phyloP scores from a whole-genome alignment of 2,113 vertebrate genomes.

The Paratilapia polleni region DNA sequence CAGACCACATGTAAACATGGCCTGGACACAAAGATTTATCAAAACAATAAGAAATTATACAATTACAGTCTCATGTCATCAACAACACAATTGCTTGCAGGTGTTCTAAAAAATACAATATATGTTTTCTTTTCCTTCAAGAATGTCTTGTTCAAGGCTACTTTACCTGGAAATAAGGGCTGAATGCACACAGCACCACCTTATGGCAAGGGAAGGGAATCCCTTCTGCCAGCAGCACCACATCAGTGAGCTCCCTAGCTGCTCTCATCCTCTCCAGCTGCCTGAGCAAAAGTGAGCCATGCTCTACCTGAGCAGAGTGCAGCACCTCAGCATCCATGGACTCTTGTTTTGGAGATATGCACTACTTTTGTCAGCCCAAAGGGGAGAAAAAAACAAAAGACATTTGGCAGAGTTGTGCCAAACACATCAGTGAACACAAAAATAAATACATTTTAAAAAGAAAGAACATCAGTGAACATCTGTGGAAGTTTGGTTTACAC shows the following conservation, averaged over 20 bases:
- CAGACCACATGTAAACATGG: conserved; percentile 93
- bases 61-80: not conserved
- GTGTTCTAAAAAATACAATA: not conserved
- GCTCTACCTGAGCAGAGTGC: conserved; percentile 71
- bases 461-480: not conserved
- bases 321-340: conserved; percentile 55
- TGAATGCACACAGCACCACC: conserved; percentile 89
- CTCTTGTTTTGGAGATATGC: not conserved
- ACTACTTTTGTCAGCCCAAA: not conserved
- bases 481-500: not conserved
- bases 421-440: not conserved
- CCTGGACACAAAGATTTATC: conserved; percentile 37
- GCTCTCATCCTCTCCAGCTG: conserved; percentile 86
- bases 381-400: not conserved
- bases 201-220: conserved; percentile 88
- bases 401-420: not conserved
- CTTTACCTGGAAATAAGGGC: conserved; percentile 88
- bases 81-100: not conserved
- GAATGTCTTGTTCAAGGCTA: not conserved
- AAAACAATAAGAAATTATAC: not conserved
- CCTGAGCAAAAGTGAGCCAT: conserved; percentile 82
- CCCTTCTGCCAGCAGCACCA: conserved; percentile 87
- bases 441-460: not conserved
- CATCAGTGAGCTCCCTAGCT: conserved; percentile 83
- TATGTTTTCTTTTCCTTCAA: not conserved